Evolutionary conservation across 2,797 vertebrate species (phyloP).

Genomic region (Caiman crocodilus): DNA sequence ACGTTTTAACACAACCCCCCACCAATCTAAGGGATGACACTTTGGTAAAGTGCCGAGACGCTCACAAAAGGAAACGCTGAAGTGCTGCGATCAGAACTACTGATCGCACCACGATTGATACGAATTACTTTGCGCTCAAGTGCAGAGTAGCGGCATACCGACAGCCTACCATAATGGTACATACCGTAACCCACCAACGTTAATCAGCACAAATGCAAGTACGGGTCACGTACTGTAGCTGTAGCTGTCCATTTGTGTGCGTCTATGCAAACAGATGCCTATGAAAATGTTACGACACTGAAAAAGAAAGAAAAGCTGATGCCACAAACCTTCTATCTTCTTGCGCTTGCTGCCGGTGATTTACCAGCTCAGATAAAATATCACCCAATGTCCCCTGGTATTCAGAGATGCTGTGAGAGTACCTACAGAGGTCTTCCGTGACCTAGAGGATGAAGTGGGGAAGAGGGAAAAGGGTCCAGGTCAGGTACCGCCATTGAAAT

Average conservation of each 20-base stretch:
- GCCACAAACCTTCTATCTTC: conserved; percentile 79
- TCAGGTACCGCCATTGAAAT: accelerated
- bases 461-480: background rate
- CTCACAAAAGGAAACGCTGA: no score
- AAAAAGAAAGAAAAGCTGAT: background rate
- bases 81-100: background rate
- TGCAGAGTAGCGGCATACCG: background rate
- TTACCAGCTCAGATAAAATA: conserved; percentile 72
- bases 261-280: background rate
- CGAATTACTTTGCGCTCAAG: background rate
- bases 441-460: conserved; percentile 74
- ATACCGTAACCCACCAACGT: background rate
- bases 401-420: conserved; percentile 82
- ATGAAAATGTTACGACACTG: background rate
- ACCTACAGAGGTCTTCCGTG: conserved; percentile 83
- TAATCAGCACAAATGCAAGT: background rate
- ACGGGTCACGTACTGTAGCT: background rate
- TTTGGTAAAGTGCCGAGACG: background rate
- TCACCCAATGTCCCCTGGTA: conserved; percentile 82
- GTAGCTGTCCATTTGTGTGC: background rate
- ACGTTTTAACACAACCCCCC: background rate
- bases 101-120: background rate
- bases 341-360: conserved; percentile 66
- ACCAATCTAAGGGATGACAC: background rate
- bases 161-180: background rate